phyloP scores from a whole-genome alignment of 2,888 invertebrate genomes.

The Tetramorium bicarinatum region DNA sequence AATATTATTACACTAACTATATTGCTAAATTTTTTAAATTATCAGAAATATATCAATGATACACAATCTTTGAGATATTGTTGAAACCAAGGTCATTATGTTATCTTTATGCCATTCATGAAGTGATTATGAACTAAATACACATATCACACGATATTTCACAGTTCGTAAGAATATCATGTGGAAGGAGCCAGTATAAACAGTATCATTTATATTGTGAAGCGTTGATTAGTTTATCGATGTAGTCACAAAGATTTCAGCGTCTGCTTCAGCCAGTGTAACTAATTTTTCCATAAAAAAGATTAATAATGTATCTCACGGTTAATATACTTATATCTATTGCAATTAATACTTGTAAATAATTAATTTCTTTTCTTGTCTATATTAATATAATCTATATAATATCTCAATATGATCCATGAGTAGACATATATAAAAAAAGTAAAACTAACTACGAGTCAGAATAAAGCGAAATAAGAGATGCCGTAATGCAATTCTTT shows the following conservation, averaged over 20 bases:
- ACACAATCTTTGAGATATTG: background rate
- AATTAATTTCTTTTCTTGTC: background rate
- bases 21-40: background rate
- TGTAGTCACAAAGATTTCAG: background rate
- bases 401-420: background rate
- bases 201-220: background rate
- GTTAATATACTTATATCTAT: background rate
- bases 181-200: background rate
- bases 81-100: background rate
- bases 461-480: background rate
- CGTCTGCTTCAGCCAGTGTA: background rate
- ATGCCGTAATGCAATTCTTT: background rate
- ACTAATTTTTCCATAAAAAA: background rate
- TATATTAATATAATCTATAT: no score
- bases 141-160: background rate
- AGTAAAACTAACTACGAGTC: background rate
- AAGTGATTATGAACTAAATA: background rate
- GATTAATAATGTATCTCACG: background rate
- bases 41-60: background rate
- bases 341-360: background rate
- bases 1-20: background rate
- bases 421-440: background rate
- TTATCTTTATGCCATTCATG: background rate
- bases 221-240: constrained; percentile 17
- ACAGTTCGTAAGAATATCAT: constrained; percentile 2